A percentile compares a stretch with the other conserved stretches of the same genome.
Conservation (phyloP, 2,888 invertebrate species). For the Diogma glabrata region DNA sequence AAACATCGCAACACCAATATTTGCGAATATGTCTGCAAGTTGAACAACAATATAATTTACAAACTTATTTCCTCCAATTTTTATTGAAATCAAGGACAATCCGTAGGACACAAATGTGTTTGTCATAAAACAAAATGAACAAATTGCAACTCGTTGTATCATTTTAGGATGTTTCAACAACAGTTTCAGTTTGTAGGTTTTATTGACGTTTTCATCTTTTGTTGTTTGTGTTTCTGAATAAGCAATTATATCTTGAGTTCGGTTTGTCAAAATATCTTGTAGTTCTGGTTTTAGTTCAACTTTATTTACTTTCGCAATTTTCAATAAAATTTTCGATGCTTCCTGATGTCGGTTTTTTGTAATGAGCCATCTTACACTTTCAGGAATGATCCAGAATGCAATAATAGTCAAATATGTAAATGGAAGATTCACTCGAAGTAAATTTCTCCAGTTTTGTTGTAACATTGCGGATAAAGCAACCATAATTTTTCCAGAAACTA, state of each 20-base stretch:
- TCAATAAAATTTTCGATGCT: background rate
- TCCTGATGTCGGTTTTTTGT: background rate
- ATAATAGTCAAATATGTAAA: conserved; percentile 29
- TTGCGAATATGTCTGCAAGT: conserved; percentile 60
- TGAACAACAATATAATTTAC: conserved; percentile 52
- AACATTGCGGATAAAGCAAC: conserved; percentile 49
- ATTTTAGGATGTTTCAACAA: conserved; percentile 23
- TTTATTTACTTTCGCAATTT: conserved; percentile 28
- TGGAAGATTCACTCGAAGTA: background rate
- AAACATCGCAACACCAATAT: conserved; percentile 47
- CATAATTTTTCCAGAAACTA: conserved; percentile 29
- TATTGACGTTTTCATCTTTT: too few relatives aligned
- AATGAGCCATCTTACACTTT: conserved; percentile 39
- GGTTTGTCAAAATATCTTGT: background rate
- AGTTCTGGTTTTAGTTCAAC: background rate
- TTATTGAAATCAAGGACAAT: conserved; percentile 62
- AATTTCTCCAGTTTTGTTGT: conserved; percentile 34
- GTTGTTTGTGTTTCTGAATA: too few relatives aligned
- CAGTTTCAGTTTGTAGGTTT: too few relatives aligned
- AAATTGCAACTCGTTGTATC: conserved; percentile 39
- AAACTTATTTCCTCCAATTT: conserved; percentile 60
- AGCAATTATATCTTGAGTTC: background rate
- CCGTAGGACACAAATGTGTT: conserved; percentile 73
- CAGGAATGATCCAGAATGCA: conserved; percentile 49
- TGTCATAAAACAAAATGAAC: conserved; percentile 71